Evolutionary conservation across 2,797 vertebrate genomes (phyloP).

Genomic region (Sardinella longiceps): DNA sequence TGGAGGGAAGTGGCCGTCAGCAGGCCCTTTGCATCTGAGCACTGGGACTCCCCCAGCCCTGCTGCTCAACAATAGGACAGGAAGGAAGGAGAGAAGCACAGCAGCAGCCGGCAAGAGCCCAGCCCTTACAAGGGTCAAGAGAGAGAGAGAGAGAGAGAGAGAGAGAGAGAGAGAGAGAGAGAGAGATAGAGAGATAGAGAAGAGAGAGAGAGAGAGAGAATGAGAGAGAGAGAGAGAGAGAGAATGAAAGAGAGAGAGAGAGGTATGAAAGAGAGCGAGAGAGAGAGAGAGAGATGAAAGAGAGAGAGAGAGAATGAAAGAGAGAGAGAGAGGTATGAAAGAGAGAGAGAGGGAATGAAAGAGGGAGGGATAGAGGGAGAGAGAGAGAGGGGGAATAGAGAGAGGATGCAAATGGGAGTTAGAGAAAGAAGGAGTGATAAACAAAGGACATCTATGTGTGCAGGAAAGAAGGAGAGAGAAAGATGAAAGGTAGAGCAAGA

Average conservation of each 20-base stretch:
- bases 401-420: too few relatives aligned
- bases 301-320: too few relatives aligned
- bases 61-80: conserved; percentile 72
- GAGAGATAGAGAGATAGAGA: conserved; percentile 30
- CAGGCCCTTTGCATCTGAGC: conserved; percentile 57
- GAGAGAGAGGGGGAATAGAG: background rate
- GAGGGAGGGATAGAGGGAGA: background rate
- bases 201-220: conserved; percentile 57
- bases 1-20: conserved; percentile 53
- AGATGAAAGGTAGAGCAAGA: background rate
- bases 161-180: conserved; percentile 44
- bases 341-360: background rate
- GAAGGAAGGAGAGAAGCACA: conserved; percentile 72
- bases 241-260: background rate
- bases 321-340: background rate
- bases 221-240: background rate
- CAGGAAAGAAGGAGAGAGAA: background rate
- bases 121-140: conserved; percentile 57
- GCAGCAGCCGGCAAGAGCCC: conserved; percentile 56
- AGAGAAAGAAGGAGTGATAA: background rate
- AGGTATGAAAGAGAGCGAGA: background rate
- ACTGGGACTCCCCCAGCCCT: conserved; percentile 70
- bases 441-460: background rate
- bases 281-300: too few relatives aligned
- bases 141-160: conserved; percentile 52